These are phyloP conservation scores for Nasonia giraulti DNA, from an alignment of 1,140 invertebrate genomes.

Conservation along the genomic window DNA sequence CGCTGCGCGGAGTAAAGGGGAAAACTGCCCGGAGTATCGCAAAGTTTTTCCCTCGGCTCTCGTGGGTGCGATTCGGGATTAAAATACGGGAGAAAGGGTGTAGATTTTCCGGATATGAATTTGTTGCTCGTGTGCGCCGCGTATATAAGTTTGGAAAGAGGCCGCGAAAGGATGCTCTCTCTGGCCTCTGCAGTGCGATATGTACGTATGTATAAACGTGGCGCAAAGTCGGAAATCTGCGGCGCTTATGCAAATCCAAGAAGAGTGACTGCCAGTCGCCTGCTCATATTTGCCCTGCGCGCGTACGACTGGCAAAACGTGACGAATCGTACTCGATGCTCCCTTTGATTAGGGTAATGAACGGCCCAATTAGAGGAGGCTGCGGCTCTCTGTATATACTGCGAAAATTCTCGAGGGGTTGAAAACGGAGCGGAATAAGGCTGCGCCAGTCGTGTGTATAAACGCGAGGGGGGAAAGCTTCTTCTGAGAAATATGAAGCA, in stretches of 20 bases:
- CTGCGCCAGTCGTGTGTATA: neutral
- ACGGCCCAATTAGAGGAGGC: constrained; percentile 47
- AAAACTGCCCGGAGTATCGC: constrained; percentile 14
- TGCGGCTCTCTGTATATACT: too few relatives aligned
- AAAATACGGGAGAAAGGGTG: constrained; percentile 16
- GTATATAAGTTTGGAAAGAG: constrained; percentile 9
- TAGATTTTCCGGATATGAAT: neutral
- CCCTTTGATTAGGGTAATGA: constrained; percentile 51
- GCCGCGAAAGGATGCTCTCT: neutral
- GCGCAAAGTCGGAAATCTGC: constrained; percentile 17
- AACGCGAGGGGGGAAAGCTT: neutral
- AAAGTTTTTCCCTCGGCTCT: constrained; percentile 20
- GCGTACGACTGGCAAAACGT: constrained; percentile 1
- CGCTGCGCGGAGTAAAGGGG: neutral
- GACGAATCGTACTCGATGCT: constrained; percentile 32
- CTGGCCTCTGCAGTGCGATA: neutral
- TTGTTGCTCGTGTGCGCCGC: neutral
- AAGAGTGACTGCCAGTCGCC: neutral
- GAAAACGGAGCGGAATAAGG: neutral
- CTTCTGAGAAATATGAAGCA: neutral
- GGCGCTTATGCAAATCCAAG: constrained; percentile 36
- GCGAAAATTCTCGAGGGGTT: neutral
- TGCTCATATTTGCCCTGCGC: constrained; percentile 14
- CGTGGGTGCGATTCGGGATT: constrained; percentile 10
- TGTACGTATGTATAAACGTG: neutral